phyloP scores from a whole-genome alignment of 2,113 vertebrate species.

The Todiramphus saurophagus region DNA sequence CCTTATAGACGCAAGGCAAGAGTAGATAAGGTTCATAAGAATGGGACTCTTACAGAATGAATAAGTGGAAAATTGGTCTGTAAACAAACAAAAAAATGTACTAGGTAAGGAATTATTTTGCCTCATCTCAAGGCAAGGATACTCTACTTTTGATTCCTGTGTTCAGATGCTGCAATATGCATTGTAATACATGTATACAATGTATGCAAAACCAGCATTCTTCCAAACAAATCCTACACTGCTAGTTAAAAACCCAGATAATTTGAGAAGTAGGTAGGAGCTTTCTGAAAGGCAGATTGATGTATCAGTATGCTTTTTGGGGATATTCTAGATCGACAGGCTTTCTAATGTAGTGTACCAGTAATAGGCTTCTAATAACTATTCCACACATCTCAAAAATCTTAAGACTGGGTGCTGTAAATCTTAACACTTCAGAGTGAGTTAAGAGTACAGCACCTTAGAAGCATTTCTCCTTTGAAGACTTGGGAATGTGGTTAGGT shows the following conservation, averaged over 20 bases:
- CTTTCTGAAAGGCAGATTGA: background rate
- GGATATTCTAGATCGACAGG: fast-evolving
- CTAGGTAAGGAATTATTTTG: background rate
- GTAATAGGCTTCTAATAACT: background rate
- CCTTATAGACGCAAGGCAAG: background rate
- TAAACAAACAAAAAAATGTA: background rate
- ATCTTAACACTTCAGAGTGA: background rate
- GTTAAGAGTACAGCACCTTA: background rate
- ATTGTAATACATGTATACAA: background rate
- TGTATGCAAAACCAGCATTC: background rate
- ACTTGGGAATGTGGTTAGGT: background rate
- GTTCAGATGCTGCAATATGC: background rate
- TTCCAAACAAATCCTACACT: background rate
- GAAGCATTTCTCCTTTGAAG: background rate
- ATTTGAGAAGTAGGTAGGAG: background rate
- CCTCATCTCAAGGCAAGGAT: background rate
- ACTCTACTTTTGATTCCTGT: background rate
- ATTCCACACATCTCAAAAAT: background rate
- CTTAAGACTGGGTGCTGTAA: background rate
- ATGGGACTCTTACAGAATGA: background rate
- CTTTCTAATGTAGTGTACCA: background rate
- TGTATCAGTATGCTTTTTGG: background rate
- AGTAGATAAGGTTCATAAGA: background rate
- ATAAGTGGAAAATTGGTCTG: background rate
- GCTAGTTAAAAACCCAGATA: background rate